Percentiles rank a stretch among this genome's conserved stretches.
phyloP scores from a whole-genome alignment of 2,797 vertebrate genomes.

The Acanthurus leucopareius region DNA sequence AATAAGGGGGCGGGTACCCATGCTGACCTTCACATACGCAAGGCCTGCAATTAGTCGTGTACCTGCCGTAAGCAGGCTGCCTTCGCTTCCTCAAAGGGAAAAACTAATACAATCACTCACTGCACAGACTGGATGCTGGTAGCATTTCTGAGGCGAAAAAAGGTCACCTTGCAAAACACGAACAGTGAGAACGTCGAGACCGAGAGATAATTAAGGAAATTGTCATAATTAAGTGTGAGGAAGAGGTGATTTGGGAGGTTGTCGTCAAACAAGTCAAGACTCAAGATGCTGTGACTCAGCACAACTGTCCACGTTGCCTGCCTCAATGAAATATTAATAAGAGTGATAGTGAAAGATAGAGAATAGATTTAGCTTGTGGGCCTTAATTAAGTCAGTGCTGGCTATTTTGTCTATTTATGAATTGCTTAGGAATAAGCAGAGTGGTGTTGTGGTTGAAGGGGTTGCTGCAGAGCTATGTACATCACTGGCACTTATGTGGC shows the following conservation, averaged over 20 bases:
- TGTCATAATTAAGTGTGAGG: slow-evolving; percentile 80
- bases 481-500: slow-evolving; percentile 66
- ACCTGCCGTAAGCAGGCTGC: slow-evolving; percentile 73
- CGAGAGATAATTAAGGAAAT: slow-evolving; percentile 79
- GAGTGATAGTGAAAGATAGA: slow-evolving; percentile 71
- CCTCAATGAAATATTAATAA: slow-evolving; percentile 75
- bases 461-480: slow-evolving; percentile 60
- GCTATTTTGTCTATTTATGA: slow-evolving; percentile 36
- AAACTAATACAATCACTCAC: slow-evolving; percentile 80
- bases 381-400: slow-evolving; percentile 68
- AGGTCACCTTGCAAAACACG: slow-evolving; percentile 84
- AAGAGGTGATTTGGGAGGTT: slow-evolving; percentile 72
- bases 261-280: slow-evolving; percentile 69
- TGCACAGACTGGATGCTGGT: slow-evolving; percentile 67
- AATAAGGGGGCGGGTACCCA: slow-evolving; percentile 45
- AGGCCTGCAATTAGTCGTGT: slow-evolving; percentile 82
- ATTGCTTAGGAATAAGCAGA: slow-evolving; percentile 36
- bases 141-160: slow-evolving; percentile 80
- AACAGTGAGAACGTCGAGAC: slow-evolving; percentile 54
- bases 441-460: slow-evolving; percentile 34
- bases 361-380: slow-evolving; percentile 71
- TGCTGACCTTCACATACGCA: slow-evolving; percentile 81
- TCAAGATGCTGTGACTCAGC: slow-evolving; percentile 72
- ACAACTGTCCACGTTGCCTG: slow-evolving; percentile 61
- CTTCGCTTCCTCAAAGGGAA: slow-evolving; percentile 76